A percentile compares a stretch with the other conserved stretches of the same genome.
phyloP scores from a whole-genome alignment of 2,113 vertebrate species.

The Sclerurus mexicanus region DNA sequence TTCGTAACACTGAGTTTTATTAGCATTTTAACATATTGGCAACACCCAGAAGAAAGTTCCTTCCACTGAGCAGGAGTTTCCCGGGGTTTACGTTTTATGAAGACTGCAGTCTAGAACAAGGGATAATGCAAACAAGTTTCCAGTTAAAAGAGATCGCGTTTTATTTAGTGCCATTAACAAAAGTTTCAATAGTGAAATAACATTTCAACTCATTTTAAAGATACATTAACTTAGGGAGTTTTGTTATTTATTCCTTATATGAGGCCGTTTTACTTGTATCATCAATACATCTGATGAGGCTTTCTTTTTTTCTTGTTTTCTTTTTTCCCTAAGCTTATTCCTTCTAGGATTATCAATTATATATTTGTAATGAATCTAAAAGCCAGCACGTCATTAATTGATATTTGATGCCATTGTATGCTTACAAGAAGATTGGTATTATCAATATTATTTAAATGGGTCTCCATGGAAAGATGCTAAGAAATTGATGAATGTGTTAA shows the following conservation, averaged over 20 bases:
- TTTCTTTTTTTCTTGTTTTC: neutral
- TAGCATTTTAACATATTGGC: neutral
- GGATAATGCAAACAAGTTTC: neutral
- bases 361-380: neutral
- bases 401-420: neutral
- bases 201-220: neutral
- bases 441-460: neutral
- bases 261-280: neutral
- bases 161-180: neutral
- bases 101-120: neutral
- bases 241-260: neutral
- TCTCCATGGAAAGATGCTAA: neutral
- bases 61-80: neutral
- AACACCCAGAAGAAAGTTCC: neutral
- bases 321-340: neutral
- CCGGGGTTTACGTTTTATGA: neutral
- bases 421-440: neutral
- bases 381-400: neutral
- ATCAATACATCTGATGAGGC: neutral
- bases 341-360: neutral
- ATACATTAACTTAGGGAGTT: neutral
- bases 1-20: neutral
- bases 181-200: neutral
- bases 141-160: neutral
- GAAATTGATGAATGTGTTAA: neutral